Conservation (phyloP, 2,888 invertebrate species). For the Saturnia japonica region DNA sequence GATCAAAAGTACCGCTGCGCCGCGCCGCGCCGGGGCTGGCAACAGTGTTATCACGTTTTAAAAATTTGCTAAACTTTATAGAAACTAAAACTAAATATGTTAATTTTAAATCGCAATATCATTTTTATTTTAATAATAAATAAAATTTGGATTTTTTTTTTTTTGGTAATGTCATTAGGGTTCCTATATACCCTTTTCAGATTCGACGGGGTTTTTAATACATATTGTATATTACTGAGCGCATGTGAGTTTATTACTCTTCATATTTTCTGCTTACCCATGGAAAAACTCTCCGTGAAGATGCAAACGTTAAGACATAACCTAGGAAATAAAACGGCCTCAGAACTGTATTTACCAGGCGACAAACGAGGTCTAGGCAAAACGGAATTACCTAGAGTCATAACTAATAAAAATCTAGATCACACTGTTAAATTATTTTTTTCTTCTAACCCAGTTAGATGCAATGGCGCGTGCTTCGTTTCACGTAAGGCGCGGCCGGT, state of each 20-base stretch:
- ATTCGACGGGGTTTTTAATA: no score
- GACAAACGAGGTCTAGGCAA: slow-evolving; percentile 13
- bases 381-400: slow-evolving; percentile 4
- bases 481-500: not conserved
- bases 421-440: not conserved
- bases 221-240: no score
- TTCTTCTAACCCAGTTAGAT: not conserved
- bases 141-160: no score
- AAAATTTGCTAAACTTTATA: no score
- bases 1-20: no score
- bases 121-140: no score
- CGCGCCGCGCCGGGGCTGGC: no score
- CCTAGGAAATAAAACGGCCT: not conserved
- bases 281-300: not conserved
- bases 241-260: not conserved
- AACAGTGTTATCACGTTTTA: no score
- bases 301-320: not conserved
- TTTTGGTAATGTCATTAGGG: no score
- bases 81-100: no score
- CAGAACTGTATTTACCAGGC: not conserved
- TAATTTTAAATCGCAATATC: no score
- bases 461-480: not conserved
- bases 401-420: slow-evolving; percentile 2
- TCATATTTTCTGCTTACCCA: not conserved
- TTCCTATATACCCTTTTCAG: no score